Evolutionary conservation across 2,888 invertebrate genomes (phyloP).

Genomic region (Spodoptera exigua): DNA sequence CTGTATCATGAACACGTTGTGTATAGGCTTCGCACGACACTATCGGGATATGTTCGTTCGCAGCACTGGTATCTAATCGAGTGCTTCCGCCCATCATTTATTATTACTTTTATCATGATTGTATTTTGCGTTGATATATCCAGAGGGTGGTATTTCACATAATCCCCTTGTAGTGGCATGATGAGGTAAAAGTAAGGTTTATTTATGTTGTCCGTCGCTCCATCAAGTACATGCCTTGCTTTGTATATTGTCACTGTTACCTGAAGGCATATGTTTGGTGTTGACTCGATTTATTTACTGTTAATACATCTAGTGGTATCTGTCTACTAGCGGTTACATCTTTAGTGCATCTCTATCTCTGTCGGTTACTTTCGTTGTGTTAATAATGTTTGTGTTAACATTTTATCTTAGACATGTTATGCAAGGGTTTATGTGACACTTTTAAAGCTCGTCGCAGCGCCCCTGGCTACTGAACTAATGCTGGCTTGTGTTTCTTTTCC

Average conservation of each 20-base stretch:
- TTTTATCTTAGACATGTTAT: conserved; percentile 67
- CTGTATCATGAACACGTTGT: conserved; percentile 21
- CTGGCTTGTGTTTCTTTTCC: conserved; percentile 83
- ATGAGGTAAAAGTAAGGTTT: conserved; percentile 70
- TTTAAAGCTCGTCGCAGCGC: conserved; percentile 43
- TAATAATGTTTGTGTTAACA: conserved; percentile 71
- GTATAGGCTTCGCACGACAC: conserved; percentile 51
- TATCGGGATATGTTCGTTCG: conserved; percentile 48
- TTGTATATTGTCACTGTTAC: conserved; percentile 29
- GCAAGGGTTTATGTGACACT: conserved; percentile 68
- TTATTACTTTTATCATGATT: conserved; percentile 32
- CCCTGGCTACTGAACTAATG: conserved; percentile 56
- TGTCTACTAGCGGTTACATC: conserved; percentile 76
- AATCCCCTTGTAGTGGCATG: conserved; percentile 85
- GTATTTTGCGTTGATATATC: conserved; percentile 54
- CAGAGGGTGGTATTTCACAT: conserved; percentile 85
- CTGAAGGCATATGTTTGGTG: conserved; percentile 62
- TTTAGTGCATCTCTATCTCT: conserved; percentile 82
- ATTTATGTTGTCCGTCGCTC: conserved; percentile 64
- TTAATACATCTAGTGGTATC: conserved; percentile 68
- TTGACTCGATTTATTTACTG: conserved; percentile 59
- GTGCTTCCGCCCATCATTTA: conserved; percentile 44
- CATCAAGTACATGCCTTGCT: conserved; percentile 67
- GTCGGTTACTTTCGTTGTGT: conserved; percentile 79
- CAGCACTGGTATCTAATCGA: conserved; percentile 53